These are phyloP conservation scores for Ichneumoninae sp. DNA, from an alignment of 2,888 invertebrate species.

Conservation along the genomic window DNA sequence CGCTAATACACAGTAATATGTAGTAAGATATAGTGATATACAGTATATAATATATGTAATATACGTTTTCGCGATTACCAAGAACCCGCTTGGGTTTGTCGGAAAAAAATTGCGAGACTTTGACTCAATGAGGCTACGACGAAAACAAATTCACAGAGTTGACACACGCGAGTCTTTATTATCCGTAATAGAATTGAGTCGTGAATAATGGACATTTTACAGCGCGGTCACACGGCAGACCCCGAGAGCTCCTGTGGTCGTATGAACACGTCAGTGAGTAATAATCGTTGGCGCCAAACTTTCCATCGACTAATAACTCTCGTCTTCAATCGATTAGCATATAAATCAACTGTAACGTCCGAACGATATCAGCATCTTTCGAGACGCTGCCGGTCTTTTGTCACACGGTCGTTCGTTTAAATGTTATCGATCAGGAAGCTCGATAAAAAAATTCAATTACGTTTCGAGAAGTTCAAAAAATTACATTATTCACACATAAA, in stretches of 20 bases:
- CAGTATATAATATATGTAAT: too few relatives aligned
- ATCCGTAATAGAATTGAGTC: not conserved
- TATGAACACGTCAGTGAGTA: not conserved
- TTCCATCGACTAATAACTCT: constrained; percentile 7
- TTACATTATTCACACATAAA: not conserved
- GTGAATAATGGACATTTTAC: not conserved
- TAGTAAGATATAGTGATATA: too few relatives aligned
- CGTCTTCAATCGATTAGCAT: not conserved
- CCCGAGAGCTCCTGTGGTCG: not conserved
- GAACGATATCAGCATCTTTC: not conserved
- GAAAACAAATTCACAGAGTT: not conserved
- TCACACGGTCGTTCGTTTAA: not conserved
- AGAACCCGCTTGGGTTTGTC: too few relatives aligned
- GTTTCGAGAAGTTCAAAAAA: not conserved
- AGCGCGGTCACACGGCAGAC: not conserved
- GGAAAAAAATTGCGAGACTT: too few relatives aligned
- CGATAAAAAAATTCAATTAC: not conserved
- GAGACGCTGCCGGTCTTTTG: not conserved
- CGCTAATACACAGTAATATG: too few relatives aligned
- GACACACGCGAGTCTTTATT: not conserved
- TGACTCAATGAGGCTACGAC: not conserved
- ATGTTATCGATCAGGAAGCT: not conserved
- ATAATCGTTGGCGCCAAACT: constrained; percentile 6
- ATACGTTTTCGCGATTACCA: too few relatives aligned
- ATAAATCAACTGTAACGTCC: not conserved